Evolutionary conservation across 2,888 invertebrate species (phyloP), one percentile per base, ranked within the genome.

Genomic region (Agrochola litura): DNA sequence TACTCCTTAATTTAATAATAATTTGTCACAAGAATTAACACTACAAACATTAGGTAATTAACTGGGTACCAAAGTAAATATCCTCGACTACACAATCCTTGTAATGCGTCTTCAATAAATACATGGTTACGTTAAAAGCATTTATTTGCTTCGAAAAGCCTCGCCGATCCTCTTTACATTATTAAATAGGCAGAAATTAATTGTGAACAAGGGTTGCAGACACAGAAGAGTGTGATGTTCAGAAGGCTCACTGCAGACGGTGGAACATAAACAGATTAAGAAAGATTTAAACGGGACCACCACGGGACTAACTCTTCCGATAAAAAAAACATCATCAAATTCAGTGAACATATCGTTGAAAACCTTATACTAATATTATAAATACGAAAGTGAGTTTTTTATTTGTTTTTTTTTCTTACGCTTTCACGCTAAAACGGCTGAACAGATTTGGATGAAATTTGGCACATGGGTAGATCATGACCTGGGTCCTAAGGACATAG

Each of bases 131-230:
- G 16, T 63, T 76, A 49, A 64, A 83, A 83, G 86, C 78, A 41
- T 30, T 30, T 71, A 73, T 73, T 83, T 73, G 43, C 66, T 64
- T 41, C 43, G 22, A 25, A 77, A 83, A 77, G 63, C 74, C 66
- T 14, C 60, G 43, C 37, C 69, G 49, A 86, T 78, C 86, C 85
- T 76, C 86, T 84, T 79, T n/a, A 43, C 76, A 73, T 81, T 66
- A 46, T 79, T 77, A 69, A 77, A 84, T 77, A 80, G 58, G n/a
- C 41, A 61, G 54, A 76, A 81, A 86, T 81, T 79, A 80, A 83
- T 76, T 76, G 67, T 81, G 80, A 79, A 83, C 76, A 84, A 69
- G 37, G 66, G 54, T 49, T 58, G 6, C 10, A 5, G 6, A 1
- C 19, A 54, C 6, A 58, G 1, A 41, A 61, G 1, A 37, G n/a